phyloP scores from a whole-genome alignment of 2,888 invertebrate genomes.

The Capitulum mitella region DNA sequence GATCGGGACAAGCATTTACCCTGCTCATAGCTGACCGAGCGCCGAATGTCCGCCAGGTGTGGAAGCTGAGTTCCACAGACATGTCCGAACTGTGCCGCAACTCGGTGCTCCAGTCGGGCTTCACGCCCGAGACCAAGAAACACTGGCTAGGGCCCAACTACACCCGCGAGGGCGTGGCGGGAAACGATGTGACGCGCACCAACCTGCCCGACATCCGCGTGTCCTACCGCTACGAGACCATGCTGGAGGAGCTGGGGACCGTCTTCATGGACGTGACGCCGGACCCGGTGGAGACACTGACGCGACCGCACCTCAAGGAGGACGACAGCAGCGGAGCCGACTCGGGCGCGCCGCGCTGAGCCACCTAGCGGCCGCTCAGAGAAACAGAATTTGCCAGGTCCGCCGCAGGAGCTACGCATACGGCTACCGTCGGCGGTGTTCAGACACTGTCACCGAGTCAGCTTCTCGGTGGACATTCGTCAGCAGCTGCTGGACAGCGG shows the following conservation, averaged over 20 bases:
- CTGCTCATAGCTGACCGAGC: too few species aligned
- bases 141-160: slow-evolving; percentile 98
- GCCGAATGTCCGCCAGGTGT: slow-evolving; percentile 66
- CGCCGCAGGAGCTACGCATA: too few species aligned
- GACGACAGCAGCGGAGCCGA: too few species aligned
- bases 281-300: neutral
- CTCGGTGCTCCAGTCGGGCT: slow-evolving; percentile 94
- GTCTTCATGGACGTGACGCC: slow-evolving; percentile 53
- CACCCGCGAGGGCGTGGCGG: slow-evolving; percentile 90
- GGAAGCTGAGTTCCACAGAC: slow-evolving; percentile 97
- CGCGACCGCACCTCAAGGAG: neutral
- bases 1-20: too few species aligned
- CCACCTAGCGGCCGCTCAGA: too few species aligned
- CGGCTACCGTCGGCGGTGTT: too few species aligned
- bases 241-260: slow-evolving; percentile 86
- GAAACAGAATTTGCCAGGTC: too few species aligned
- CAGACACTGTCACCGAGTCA: too few species aligned
- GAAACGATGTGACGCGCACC: slow-evolving; percentile 93
- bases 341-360: too few species aligned
- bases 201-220: slow-evolving; percentile 97
- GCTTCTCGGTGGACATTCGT: too few species aligned
- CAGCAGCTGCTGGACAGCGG: too few species aligned
- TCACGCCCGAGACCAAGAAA: slow-evolving; percentile 90
- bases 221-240: slow-evolving; percentile 84
- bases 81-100: slow-evolving; percentile 98